phyloP scores from a whole-genome alignment of 1,140 invertebrate species.

The Venustaconcha ellipsiformis region DNA sequence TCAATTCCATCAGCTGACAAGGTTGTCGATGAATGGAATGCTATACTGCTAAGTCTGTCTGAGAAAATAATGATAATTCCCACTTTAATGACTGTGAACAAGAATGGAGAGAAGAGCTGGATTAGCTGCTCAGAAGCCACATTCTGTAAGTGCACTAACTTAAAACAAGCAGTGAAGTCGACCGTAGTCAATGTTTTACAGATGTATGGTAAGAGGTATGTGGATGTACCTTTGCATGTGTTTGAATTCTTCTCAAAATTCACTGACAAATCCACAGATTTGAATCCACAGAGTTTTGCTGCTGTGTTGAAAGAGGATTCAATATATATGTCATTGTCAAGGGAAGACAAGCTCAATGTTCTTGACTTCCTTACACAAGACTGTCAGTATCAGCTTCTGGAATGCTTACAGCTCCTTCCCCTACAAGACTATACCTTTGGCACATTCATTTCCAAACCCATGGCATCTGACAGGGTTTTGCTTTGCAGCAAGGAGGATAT shows the following conservation, averaged over 20 bases:
- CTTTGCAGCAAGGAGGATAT: neutral
- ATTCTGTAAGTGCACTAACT: neutral
- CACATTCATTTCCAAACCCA: neutral
- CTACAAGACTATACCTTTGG: neutral
- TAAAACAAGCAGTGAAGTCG: no score
- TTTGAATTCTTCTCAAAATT: no score
- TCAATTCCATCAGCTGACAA: constrained; percentile 15
- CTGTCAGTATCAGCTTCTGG: neutral
- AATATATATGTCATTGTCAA: no score
- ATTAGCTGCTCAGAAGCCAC: constrained; percentile 8
- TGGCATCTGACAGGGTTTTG: neutral
- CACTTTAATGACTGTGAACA: neutral
- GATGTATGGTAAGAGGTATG: no score
- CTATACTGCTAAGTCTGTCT: neutral
- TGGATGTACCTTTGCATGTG: no score
- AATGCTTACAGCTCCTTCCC: neutral
- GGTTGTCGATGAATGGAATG: constrained; percentile 13
- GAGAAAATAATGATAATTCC: neutral
- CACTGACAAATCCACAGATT: no score
- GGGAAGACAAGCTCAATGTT: neutral
- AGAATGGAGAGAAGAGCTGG: neutral
- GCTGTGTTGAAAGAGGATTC: neutral
- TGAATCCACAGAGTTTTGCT: neutral
- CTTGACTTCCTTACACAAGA: neutral
- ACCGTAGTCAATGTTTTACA: no score